Percentiles rank a stretch among this genome's conserved stretches.
Evolutionary conservation across 2,888 invertebrate species (phyloP).

Genomic region (Phyllotreta striolata): DNA sequence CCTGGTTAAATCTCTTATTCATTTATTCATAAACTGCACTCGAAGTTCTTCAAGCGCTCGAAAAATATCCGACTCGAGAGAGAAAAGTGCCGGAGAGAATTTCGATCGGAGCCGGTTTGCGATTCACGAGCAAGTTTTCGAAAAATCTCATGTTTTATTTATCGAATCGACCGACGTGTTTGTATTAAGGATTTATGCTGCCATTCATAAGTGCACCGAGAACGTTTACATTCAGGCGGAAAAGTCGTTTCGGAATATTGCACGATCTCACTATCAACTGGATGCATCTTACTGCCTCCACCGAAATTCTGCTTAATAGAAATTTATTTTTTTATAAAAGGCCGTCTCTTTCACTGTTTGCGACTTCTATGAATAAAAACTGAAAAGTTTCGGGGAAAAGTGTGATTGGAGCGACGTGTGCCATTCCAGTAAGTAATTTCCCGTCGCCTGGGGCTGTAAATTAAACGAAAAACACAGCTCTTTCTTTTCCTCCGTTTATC

Average conservation of each 20-base stretch:
- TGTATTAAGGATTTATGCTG: constrained; percentile 30
- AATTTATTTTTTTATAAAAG: too few species aligned
- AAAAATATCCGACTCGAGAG: constrained; percentile 10
- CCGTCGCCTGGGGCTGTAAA: not conserved
- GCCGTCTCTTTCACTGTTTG: too few species aligned
- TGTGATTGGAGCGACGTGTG: too few species aligned
- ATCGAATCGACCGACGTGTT: constrained; percentile 24
- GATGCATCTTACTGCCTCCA: too few species aligned
- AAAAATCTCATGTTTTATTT: constrained; percentile 34
- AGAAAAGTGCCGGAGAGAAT: not conserved
- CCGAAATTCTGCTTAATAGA: too few species aligned
- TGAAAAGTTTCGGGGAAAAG: too few species aligned
- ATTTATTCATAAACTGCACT: constrained; percentile 4
- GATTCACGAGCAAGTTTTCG: constrained; percentile 20
- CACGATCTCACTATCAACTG: too few species aligned
- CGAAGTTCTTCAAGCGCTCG: constrained; percentile 1
- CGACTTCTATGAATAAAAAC: too few species aligned
- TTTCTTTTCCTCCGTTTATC: too few species aligned
- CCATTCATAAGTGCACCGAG: constrained; percentile 23
- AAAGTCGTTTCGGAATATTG: not conserved
- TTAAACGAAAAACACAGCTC: too few species aligned
- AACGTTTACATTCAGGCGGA: not conserved
- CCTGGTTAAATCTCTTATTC: not conserved
- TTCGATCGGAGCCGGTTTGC: constrained; percentile 13
- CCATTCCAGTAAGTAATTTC: constrained; percentile 1